Evolutionary conservation across 2,888 invertebrate genomes (phyloP).

Genomic region (Acrocera orbiculus): DNA sequence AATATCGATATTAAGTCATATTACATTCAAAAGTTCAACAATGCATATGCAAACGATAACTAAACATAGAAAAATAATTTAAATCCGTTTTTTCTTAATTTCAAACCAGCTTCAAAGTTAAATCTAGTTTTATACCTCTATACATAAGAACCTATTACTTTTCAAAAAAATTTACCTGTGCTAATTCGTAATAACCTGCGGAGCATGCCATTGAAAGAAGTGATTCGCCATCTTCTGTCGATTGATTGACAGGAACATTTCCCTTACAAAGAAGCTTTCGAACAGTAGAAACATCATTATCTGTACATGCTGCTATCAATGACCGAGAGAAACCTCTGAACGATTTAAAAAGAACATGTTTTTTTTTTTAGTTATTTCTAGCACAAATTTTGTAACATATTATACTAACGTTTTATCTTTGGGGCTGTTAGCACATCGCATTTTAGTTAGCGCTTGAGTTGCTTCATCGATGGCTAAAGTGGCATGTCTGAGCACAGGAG

Average conservation of each 20-base stretch:
- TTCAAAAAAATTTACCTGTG: conserved; percentile 62
- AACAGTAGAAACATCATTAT: conserved; percentile 87
- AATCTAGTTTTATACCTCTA: no score
- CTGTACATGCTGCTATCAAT: conserved; percentile 81
- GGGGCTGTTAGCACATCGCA: conserved; percentile 74
- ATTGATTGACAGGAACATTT: conserved; percentile 76
- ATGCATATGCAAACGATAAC: no score
- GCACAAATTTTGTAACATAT: no score
- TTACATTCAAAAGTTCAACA: no score
- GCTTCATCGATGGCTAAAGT: conserved; percentile 92
- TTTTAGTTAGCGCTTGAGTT: conserved; percentile 86
- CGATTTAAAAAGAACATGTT: no score
- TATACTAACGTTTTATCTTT: conserved; percentile 38
- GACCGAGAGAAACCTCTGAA: conserved; percentile 41
- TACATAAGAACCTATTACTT: no score
- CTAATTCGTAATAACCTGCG: conserved; percentile 92
- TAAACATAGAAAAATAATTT: no score
- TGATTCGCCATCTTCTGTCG: conserved; percentile 94
- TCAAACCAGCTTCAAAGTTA: no score
- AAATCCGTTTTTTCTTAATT: no score
- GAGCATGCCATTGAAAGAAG: conserved; percentile 90
- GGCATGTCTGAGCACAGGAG: conserved; percentile 30
- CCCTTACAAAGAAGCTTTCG: conserved; percentile 84
- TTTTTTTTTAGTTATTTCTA: no score
- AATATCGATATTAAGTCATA: no score